A percentile compares a stretch with the other conserved stretches of the same genome.
Evolutionary conservation across 2,888 invertebrate genomes (phyloP).

Genomic region (Cantharis flavilabris): DNA sequence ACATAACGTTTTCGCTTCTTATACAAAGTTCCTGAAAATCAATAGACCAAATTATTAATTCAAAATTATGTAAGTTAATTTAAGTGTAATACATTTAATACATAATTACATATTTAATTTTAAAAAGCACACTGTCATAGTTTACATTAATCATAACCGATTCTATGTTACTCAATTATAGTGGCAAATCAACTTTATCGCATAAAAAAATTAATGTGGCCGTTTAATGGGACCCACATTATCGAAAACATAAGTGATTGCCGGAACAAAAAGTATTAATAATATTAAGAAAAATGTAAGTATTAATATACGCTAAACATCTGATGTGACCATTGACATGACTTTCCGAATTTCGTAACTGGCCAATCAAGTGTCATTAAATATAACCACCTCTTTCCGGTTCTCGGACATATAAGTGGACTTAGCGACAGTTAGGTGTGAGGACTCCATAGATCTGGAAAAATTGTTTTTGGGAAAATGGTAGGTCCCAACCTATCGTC

Average conservation of each 20-base stretch:
- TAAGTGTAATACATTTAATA: not conserved
- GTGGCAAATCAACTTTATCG: not conserved
- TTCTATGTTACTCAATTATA: not conserved
- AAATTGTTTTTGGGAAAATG: no score
- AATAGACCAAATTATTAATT: not conserved
- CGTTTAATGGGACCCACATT: not conserved
- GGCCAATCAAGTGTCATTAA: no score
- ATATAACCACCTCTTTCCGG: no score
- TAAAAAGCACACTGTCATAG: not conserved
- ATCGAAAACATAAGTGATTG: not conserved
- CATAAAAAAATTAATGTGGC: not conserved
- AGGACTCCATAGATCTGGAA: no score
- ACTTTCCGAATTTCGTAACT: no score
- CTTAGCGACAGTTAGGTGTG: no score
- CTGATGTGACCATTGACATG: no score
- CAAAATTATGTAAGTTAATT: not conserved
- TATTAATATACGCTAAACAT: not conserved
- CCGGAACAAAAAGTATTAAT: not conserved
- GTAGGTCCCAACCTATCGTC: no score
- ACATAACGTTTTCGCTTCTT: not conserved
- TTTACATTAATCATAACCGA: not conserved
- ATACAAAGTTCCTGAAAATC: not conserved
- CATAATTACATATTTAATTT: not conserved
- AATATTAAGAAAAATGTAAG: not conserved
- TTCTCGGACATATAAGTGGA: no score